These are phyloP conservation scores for Daphoenositta chrysoptera DNA, from an alignment of 2,113 vertebrate genomes.

Conservation along the genomic window DNA sequence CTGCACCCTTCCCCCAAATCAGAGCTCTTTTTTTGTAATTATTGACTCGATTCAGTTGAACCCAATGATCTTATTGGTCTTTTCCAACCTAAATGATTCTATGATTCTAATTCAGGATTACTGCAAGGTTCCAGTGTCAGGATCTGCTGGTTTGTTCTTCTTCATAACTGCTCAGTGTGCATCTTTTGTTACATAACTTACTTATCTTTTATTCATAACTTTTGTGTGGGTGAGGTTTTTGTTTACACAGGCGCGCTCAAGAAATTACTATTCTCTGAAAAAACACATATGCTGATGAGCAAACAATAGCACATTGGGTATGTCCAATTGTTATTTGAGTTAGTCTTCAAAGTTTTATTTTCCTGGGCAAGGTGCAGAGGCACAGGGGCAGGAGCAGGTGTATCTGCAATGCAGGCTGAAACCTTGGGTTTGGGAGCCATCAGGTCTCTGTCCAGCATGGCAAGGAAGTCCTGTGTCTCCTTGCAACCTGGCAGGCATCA, in stretches of 20 bases:
- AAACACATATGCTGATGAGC: neutral
- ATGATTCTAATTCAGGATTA: neutral
- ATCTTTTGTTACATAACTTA: neutral
- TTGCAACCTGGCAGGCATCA: fast-evolving
- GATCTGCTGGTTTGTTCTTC: neutral
- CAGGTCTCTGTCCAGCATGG: neutral
- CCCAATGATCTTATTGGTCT: neutral
- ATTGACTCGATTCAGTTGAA: neutral
- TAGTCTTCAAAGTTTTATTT: neutral
- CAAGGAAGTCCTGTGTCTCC: neutral
- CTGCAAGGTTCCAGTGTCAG: neutral
- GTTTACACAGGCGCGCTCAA: neutral
- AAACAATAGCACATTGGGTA: neutral
- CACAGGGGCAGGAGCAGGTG: neutral
- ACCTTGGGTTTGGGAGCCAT: neutral
- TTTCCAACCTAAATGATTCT: neutral
- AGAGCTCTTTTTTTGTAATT: neutral
- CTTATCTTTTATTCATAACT: neutral
- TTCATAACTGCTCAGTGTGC: neutral
- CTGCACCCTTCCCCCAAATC: neutral
- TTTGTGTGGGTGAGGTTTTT: neutral
- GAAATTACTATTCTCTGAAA: neutral
- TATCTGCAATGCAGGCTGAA: neutral
- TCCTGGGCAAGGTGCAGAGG: neutral
- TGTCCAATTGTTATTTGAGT: neutral